A percentile compares a stretch with the other conserved stretches of the same genome.
These are phyloP conservation scores for Leptopilina myrica DNA, from an alignment of 2,888 invertebrate species.

Conservation along the genomic window DNA sequence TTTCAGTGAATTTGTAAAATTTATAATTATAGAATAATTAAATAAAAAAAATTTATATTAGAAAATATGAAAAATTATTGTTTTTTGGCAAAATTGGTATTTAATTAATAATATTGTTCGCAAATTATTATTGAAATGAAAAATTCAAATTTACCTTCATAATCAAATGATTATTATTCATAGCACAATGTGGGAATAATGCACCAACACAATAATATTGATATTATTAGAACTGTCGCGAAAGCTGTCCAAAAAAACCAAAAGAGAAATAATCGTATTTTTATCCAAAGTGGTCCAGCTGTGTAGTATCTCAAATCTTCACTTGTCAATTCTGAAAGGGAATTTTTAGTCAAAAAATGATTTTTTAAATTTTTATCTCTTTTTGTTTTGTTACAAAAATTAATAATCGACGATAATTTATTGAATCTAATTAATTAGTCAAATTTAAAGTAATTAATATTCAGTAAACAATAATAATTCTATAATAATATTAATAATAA, in stretches of 20 bases:
- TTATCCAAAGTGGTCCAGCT: slow-evolving; percentile 64
- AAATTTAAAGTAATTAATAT: no score
- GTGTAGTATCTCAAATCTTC: slow-evolving; percentile 61
- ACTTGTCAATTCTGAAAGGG: slow-evolving; percentile 56
- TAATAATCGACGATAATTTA: not conserved
- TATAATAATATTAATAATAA: no score
- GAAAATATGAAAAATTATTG: no score
- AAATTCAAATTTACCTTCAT: not conserved
- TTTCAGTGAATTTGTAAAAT: no score
- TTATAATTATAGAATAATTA: no score
- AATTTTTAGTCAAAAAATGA: slow-evolving; percentile 17
- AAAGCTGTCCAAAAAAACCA: slow-evolving; percentile 67
- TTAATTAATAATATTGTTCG: no score
- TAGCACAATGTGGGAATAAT: not conserved
- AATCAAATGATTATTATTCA: not conserved
- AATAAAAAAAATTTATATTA: no score
- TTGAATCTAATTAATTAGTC: not conserved
- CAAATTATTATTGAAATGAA: not conserved
- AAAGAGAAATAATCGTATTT: slow-evolving; percentile 65
- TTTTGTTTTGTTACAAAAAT: not conserved
- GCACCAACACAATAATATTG: slow-evolving; percentile 47
- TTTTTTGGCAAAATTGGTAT: no score
- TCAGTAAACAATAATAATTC: no score
- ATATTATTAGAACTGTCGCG: slow-evolving; percentile 59
- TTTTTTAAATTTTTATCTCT: not conserved